Evolutionary conservation across 2,888 invertebrate species (phyloP).

Genomic region (Standfussiana lucernea): DNA sequence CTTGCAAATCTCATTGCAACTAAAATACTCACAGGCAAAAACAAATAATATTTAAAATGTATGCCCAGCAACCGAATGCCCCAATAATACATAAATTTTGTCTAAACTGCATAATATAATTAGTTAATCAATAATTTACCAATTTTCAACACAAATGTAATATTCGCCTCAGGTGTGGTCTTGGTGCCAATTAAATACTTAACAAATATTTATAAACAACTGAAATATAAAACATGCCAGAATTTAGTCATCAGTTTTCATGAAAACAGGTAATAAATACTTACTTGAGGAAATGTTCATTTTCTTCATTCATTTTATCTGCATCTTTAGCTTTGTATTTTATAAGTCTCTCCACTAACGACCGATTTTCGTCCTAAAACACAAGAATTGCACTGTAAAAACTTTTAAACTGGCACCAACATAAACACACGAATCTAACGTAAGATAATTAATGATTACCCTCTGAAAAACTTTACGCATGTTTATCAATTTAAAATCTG

Average conservation of each 20-base stretch:
- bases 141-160: constrained; percentile 14
- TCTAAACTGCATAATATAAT: constrained; percentile 12
- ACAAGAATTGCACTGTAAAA: constrained; percentile 61
- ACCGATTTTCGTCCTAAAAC: constrained; percentile 96
- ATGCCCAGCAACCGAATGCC: constrained; percentile 77
- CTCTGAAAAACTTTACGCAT: constrained; percentile 72
- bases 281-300: constrained; percentile 97
- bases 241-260: constrained; percentile 54
- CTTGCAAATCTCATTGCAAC: constrained; percentile 72
- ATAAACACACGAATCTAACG: constrained; percentile 18
- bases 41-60: constrained; percentile 62
- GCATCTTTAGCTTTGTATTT: constrained; percentile 98
- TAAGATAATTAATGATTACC: constrained; percentile 51
- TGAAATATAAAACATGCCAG: constrained; percentile 72
- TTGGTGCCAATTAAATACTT: constrained; percentile 35
- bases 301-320: constrained; percentile 98
- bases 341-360: constrained; percentile 96
- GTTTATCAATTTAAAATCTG: constrained; percentile 39
- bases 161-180: constrained; percentile 19
- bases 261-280: constrained; percentile 68
- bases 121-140: constrained; percentile 9
- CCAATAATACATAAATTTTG: constrained; percentile 65
- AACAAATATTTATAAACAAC: constrained; percentile 62
- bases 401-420: constrained; percentile 31
- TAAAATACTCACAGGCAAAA: constrained; percentile 76